Evolutionary conservation across 92 coral and sea anemone genomes (phyloP), one percentile per base, ranked within the genome.

Genomic region (Phenganax stokvisi): DNA sequence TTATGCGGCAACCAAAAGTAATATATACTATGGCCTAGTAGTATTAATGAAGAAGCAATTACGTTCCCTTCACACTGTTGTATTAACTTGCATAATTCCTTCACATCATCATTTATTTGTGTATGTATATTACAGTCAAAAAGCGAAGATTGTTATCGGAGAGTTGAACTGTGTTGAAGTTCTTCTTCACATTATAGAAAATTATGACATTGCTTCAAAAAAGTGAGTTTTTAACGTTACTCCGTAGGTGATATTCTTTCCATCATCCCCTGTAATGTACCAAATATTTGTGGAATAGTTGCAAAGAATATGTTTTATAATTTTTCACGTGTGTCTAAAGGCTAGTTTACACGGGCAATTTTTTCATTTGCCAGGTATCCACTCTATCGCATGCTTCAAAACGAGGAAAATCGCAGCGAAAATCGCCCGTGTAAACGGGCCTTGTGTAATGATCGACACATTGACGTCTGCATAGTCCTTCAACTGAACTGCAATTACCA

Each of bases 121-220:
- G 15, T 60, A 29, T 62, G 75, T 3, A 28, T 79, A 27, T 56
- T 76, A 4, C 73, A 96, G 99, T 84, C 97, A 92, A 84, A 90
- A 86, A 72, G 96, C 99, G 2, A 91, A 97, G 54, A 90, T 92
- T 67, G 86, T 89, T 83, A 92, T 96, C 79, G 97, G 96, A 63
- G 99, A 92, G 59, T 82, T 96, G 54, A 96, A 96, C 81, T 88
- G 97, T 80, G 84, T 89, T 25, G 99, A 96, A 83, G 87, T 90
- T 10, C 86, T 96, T 64, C 90, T 96, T 54, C 91, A 91, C 71
- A 96, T 96, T 72, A 79, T 96, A 27, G 96, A 92, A 74, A 93
- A 89, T 69, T 96, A 96, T 86, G 99, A 96, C 28, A 69, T 89
- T 27, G 85, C 92, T 57, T 96, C 99, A 56, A 96, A 90, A 90